Percentiles rank a stretch among this genome's conserved stretches.
phyloP scores from a whole-genome alignment of 2,797 vertebrate genomes.

The Caiman crocodilus region DNA sequence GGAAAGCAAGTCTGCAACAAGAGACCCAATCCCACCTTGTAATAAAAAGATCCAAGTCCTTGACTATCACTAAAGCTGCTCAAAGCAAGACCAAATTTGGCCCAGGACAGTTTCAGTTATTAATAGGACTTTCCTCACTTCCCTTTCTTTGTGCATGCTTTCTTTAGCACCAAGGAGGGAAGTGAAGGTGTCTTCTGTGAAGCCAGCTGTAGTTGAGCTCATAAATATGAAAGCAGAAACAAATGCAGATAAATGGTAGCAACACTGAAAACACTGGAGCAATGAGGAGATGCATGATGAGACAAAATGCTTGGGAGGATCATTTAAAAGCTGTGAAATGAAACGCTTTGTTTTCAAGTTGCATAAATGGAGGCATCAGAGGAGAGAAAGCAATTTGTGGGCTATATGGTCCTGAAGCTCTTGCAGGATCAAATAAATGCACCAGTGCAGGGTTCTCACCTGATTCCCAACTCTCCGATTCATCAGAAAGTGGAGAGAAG shows the following conservation, averaged over 20 bases:
- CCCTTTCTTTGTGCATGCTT: not conserved
- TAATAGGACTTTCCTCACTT: not conserved
- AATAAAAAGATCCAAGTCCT: not conserved
- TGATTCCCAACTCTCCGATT: not conserved
- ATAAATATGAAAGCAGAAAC: constrained; percentile 61
- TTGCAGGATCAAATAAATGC: constrained; percentile 31
- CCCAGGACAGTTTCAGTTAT: constrained; percentile 7
- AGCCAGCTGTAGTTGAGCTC: constrained; percentile 20
- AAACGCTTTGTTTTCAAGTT: constrained; percentile 48
- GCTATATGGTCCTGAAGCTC: constrained; percentile 60
- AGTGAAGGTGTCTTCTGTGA: constrained; percentile 14
- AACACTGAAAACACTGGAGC: constrained; percentile 30
- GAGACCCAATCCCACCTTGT: not conserved
- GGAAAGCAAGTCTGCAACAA: constrained; percentile 15
- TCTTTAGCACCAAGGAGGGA: not conserved
- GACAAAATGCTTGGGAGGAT: constrained; percentile 55
- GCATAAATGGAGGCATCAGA: constrained; percentile 49
- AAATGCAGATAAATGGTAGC: constrained; percentile 29
- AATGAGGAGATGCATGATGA: constrained; percentile 30
- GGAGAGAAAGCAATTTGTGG: constrained; percentile 69
- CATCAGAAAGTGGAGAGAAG: not conserved
- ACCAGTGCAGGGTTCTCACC: not conserved
- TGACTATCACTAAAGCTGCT: not conserved
- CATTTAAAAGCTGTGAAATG: constrained; percentile 64
- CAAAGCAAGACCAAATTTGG: constrained; percentile 1